Base-by-base conservation (phyloP, 2,888 invertebrate species). In the Formica aserva region DNA sequence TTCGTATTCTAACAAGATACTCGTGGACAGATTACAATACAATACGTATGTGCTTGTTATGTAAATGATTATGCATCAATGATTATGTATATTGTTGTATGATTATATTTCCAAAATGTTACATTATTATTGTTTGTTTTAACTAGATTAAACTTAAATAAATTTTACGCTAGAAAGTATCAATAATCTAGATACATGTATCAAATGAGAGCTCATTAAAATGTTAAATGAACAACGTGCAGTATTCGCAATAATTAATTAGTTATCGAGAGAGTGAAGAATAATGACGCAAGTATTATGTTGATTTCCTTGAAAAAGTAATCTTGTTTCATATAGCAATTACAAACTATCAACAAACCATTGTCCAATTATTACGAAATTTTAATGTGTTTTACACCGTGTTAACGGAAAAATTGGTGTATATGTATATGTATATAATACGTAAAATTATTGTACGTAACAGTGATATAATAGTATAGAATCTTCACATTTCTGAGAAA, bases 291-390 rank as follows among this genome's bases (percentile, higher is more conserved):
- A n/a, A 52, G 6, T 35, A 41, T 0, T 65, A 48, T 67, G 18
- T 35, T 18, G 62, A 41, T 84, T 75, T 63, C 69, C 63, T 75
- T 60, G 62, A 55, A 65, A 32, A 74, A 11, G 13, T 69, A 60
- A 55, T 48, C 26, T 60, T 52, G 13, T 55, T 65, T n/a, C 29
- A 22, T 38, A 1, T 26, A 62, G 8, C 45, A 66, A 35, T 76
- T 67, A 13, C 3, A 29, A 69, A 15, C 18, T 82, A 45, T 9
- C 32, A 26, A 26, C 26, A 26, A 26, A 26, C 26, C 18, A 41
- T 3, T 35, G 9, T 6, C n/a, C 22, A 15, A 48, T 72, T 45
- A 66, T 32, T 26, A 38, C 11, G 9, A 60, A 52, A 22, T 62
- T n/a, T 78, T n/a, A 41, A n/a, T 32, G 45, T 76, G 32, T 65